Conservation (phyloP, 1,140 invertebrate species). For the Anadara kagoshimensis region DNA sequence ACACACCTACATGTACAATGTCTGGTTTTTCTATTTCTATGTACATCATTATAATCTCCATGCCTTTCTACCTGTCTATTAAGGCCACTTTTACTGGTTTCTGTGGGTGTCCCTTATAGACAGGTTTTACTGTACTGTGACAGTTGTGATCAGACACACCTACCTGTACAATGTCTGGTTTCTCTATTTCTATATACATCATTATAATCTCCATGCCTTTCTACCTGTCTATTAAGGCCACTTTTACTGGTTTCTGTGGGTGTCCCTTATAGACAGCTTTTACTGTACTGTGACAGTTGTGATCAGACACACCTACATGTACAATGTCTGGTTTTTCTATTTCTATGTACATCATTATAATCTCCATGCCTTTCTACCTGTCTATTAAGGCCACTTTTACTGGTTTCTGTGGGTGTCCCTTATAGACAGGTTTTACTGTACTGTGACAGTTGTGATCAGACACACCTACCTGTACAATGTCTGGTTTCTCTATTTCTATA, state of each 20-base stretch:
- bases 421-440: too few species aligned
- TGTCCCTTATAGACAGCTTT: too few species aligned
- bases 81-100: too few species aligned
- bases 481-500: conserved; percentile 96
- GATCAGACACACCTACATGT: conserved; percentile 60
- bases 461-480: conserved; percentile 75
- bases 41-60: conserved; percentile 93
- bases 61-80: too few species aligned
- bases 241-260: too few species aligned
- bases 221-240: too few species aligned
- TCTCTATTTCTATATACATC: conserved; percentile 97
- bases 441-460: not conserved
- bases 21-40: conserved; percentile 98
- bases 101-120: too few species aligned
- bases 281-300: too few species aligned
- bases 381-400: too few species aligned
- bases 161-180: conserved; percentile 82
- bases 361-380: conserved; percentile 89
- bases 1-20: conserved; percentile 67
- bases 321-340: conserved; percentile 92
- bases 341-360: conserved; percentile 95
- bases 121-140: too few species aligned
- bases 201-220: conserved; percentile 90
- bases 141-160: not conserved
- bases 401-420: too few species aligned